Conservation (phyloP, 2,113 vertebrate species). For the Podiceps cristatus region DNA sequence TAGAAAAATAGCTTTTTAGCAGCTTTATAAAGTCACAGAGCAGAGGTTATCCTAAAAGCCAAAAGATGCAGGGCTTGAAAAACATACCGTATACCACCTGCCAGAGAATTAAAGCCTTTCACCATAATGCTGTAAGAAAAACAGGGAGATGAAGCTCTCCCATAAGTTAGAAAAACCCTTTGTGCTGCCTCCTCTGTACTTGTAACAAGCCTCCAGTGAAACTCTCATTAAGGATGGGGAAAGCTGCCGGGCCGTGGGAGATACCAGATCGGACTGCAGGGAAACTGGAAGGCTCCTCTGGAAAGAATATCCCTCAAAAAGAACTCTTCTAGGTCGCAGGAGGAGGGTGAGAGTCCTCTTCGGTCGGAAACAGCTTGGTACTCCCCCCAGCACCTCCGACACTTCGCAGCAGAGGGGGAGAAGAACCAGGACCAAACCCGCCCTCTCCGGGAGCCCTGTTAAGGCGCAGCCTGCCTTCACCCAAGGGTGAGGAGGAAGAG, state of each 20-base stretch:
- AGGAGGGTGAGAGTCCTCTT: not conserved
- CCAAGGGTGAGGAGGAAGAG: not conserved
- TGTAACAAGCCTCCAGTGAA: not conserved
- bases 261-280: accelerated
- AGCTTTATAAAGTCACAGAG: not conserved
- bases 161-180: not conserved
- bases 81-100: not conserved
- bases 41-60: not conserved
- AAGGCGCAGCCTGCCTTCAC: not conserved
- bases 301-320: not conserved
- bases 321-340: not conserved
- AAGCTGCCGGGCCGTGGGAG: not conserved
- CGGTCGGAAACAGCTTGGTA: not conserved
- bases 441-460: not conserved
- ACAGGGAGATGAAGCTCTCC: not conserved
- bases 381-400: not conserved
- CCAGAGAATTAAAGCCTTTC: not conserved
- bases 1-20: not conserved
- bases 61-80: not conserved
- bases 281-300: not conserved
- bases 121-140: not conserved
- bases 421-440: not conserved
- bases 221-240: not conserved
- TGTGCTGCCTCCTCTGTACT: not conserved
- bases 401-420: not conserved